Evolutionary conservation across 2,888 invertebrate species (phyloP).

Genomic region (Aplocera efformata): DNA sequence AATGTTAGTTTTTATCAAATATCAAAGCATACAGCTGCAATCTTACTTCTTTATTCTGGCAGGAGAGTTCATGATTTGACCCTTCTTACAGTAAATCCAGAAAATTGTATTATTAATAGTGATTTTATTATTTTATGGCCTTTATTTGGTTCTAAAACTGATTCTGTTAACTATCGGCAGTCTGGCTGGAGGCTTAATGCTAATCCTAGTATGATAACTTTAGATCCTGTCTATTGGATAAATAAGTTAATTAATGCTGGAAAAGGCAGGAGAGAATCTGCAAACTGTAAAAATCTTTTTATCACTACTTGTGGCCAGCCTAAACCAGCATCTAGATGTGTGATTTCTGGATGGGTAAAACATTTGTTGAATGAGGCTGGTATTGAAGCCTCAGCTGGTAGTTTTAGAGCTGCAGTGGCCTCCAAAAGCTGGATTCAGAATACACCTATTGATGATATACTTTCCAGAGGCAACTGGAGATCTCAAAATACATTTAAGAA

Average conservation of each 20-base stretch:
- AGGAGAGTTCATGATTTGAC: not conserved
- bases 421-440: too few relatives aligned
- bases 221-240: not conserved
- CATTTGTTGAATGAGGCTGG: not conserved
- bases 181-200: constrained; percentile 1
- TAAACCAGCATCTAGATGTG: not conserved
- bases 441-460: too few relatives aligned
- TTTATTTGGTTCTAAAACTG: constrained; percentile 1
- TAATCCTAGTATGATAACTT: not conserved
- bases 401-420: not conserved
- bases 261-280: not conserved
- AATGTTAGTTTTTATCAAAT: too few relatives aligned
- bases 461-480: too few relatives aligned
- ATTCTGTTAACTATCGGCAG: not conserved
- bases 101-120: not conserved
- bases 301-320: too few relatives aligned
- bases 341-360: too few relatives aligned
- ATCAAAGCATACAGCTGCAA: too few relatives aligned
- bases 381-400: not conserved
- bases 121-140: constrained; percentile 1
- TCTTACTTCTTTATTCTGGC: not conserved
- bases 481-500: too few relatives aligned
- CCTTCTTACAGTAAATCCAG: not conserved
- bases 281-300: not conserved
- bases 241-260: not conserved